Evolutionary conservation across 1,140 invertebrate genomes (phyloP).

Genomic region (Drusus annulatus): DNA sequence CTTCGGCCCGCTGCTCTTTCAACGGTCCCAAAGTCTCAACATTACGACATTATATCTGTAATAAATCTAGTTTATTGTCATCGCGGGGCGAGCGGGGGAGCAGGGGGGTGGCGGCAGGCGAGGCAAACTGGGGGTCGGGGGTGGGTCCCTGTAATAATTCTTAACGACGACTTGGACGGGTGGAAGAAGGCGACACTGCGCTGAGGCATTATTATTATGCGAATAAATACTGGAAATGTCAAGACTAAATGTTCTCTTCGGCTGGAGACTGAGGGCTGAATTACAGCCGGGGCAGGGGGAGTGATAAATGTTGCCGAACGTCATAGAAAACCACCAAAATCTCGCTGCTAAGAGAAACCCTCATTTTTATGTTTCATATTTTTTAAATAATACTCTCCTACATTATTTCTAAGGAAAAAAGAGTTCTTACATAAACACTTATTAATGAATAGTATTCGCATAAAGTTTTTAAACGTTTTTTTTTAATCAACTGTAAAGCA

Average conservation of each 20-base stretch:
- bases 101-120: slow-evolving; percentile 65
- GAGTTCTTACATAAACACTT: too few relatives aligned
- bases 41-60: slow-evolving; percentile 60
- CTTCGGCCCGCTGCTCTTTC: slow-evolving; percentile 58
- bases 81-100: slow-evolving; percentile 63
- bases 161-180: slow-evolving; percentile 63
- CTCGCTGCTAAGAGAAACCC: too few relatives aligned
- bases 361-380: too few relatives aligned
- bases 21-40: slow-evolving; percentile 59
- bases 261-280: slow-evolving; percentile 55
- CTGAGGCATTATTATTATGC: slow-evolving; percentile 75
- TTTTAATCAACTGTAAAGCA: too few relatives aligned
- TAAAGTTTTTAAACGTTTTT: too few relatives aligned
- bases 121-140: slow-evolving; percentile 64
- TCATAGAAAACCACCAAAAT: not conserved
- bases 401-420: too few relatives aligned
- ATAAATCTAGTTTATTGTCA: slow-evolving; percentile 61
- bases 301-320: slow-evolving; percentile 43
- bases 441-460: too few relatives aligned
- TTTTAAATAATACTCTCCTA: too few relatives aligned
- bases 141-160: slow-evolving; percentile 66
- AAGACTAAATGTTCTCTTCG: slow-evolving; percentile 70
- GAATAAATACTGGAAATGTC: slow-evolving; percentile 75
- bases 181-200: slow-evolving; percentile 65
- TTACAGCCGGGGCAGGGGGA: slow-evolving; percentile 32